Percentiles rank a stretch among this genome's conserved stretches.
phyloP scores from a whole-genome alignment of 2,113 vertebrate genomes.

The Meriones unguiculatus region DNA sequence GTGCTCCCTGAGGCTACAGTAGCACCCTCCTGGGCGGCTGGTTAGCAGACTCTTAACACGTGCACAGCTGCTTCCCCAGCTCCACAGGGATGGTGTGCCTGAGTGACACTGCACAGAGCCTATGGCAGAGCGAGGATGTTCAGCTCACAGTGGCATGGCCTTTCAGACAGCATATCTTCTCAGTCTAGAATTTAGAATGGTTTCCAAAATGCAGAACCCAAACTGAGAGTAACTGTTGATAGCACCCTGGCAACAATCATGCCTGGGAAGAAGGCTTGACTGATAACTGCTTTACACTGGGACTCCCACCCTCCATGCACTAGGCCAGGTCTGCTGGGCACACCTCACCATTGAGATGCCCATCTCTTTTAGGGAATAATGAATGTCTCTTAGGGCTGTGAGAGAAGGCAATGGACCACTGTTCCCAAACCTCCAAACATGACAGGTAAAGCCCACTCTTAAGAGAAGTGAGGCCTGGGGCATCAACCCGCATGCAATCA shows the following conservation, averaged over 20 bases:
- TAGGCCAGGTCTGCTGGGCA: too few relatives aligned
- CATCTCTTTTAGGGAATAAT: not conserved
- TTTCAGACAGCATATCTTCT: not conserved
- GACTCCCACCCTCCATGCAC: not conserved
- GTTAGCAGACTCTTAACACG: not conserved
- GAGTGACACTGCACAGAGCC: not conserved
- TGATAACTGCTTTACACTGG: not conserved
- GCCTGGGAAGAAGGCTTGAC: not conserved
- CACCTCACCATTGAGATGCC: not conserved
- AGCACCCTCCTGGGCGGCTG: not conserved
- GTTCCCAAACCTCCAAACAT: too few relatives aligned
- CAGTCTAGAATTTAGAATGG: not conserved
- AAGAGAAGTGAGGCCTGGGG: not conserved
- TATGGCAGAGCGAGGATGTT: too few relatives aligned
- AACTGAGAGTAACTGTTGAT: rapidly evolving
- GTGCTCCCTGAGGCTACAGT: not conserved
- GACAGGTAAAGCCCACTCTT: rapidly evolving
- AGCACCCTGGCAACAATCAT: too few relatives aligned
- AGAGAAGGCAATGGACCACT: not conserved
- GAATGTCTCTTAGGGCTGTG: not conserved
- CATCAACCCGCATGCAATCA: too few relatives aligned
- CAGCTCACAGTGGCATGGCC: not conserved
- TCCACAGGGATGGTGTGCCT: not conserved
- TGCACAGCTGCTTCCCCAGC: not conserved
- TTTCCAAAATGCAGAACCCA: not conserved